These are phyloP conservation scores for Bolinopsis microptera DNA, from an alignment of 37 sponge, comb jelly and placozoan species.

Conservation along the genomic window DNA sequence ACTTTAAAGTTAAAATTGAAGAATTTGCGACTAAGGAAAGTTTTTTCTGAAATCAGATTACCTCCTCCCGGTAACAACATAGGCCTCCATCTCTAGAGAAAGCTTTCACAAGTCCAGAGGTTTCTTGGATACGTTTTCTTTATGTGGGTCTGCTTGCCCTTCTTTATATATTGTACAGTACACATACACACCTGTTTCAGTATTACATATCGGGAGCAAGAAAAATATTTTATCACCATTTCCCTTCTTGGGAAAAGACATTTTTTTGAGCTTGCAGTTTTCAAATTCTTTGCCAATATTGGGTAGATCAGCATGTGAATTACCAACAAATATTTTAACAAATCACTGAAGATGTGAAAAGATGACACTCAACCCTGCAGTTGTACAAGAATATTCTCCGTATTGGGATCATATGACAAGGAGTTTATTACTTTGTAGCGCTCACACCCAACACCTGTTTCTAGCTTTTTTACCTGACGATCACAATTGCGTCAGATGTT, in stretches of 20 bases:
- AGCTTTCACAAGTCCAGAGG: conserved; percentile 11
- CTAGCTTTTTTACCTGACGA: conserved; percentile 25
- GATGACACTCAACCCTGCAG: conserved; percentile 42
- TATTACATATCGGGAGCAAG: too few relatives aligned
- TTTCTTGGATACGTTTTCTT: conserved; percentile 47
- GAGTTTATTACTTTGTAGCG: conserved; percentile 41
- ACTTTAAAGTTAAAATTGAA: too few relatives aligned
- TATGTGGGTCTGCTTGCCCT: conserved; percentile 32
- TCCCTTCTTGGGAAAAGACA: too few relatives aligned
- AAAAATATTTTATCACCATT: too few relatives aligned
- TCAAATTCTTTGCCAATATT: too few relatives aligned
- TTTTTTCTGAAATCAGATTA: too few relatives aligned
- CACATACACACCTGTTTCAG: conserved; percentile 42
- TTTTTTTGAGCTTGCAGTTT: too few relatives aligned
- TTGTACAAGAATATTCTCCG: conserved; percentile 30
- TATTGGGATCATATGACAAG: not conserved
- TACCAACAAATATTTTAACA: too few relatives aligned
- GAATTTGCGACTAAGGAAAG: too few relatives aligned
- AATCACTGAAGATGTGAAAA: too few relatives aligned
- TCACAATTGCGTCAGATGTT: too few relatives aligned
- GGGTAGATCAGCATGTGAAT: too few relatives aligned
- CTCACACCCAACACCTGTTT: not conserved
- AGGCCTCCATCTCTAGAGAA: not conserved
- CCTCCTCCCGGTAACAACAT: conserved; percentile 47
- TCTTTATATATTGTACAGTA: conserved; percentile 8